Percentiles rank a stretch among this genome's conserved stretches.
Conservation (phyloP, 2,113 vertebrate species). For the Dasyurus viverrinus region DNA sequence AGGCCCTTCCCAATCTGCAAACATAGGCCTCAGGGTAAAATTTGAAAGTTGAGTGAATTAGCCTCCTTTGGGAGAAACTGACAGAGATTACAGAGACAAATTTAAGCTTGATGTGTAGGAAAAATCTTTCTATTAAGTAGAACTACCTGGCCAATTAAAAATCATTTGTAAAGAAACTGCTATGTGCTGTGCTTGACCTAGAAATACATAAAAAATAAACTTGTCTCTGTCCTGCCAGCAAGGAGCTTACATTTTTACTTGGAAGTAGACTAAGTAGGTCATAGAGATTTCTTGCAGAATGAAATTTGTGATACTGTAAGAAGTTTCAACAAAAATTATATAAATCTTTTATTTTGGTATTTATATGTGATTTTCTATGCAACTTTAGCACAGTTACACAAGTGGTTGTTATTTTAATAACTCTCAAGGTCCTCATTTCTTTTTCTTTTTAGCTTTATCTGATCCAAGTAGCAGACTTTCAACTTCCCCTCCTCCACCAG, state of each 20-base stretch:
- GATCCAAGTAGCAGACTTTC: conserved; percentile 98
- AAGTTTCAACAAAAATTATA: neutral
- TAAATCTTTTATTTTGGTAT: neutral
- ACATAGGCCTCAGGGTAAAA: neutral
- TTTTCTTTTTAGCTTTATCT: conserved; percentile 89
- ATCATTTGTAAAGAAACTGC: neutral
- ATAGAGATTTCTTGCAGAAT: neutral
- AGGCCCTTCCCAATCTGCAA: neutral
- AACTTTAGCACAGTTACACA: neutral
- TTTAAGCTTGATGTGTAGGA: neutral
- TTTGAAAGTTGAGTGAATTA: neutral
- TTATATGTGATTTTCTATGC: neutral
- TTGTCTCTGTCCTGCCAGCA: neutral
- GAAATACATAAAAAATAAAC: neutral
- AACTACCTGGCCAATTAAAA: neutral
- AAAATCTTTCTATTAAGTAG: neutral
- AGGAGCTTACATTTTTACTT: neutral
- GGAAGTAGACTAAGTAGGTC: neutral
- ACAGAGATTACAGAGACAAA: neutral
- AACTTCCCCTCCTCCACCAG: conserved; percentile 96
- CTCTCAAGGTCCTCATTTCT: conserved; percentile 29
- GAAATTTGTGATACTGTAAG: neutral
- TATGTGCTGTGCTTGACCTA: neutral
- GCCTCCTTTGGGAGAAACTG: neutral
- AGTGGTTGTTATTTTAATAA: neutral